phyloP scores from a whole-genome alignment of 2,888 invertebrate species.

The Erebia epiphron region DNA sequence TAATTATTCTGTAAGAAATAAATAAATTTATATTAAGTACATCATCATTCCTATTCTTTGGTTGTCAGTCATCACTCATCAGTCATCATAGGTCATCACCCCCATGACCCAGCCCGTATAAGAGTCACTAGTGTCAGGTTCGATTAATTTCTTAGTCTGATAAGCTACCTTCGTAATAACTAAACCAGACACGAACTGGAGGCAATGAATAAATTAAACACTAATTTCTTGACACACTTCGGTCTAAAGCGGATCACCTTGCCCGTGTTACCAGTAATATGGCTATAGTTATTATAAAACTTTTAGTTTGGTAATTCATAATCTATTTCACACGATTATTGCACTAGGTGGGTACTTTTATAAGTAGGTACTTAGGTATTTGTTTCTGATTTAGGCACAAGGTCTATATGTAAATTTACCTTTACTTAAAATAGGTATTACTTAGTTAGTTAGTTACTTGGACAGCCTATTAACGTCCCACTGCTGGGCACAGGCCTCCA shows the following conservation, averaged over 20 bases:
- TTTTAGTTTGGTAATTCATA: slow-evolving; percentile 25
- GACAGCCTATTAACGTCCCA: no score
- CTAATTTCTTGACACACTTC: slow-evolving; percentile 79
- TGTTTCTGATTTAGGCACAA: no score
- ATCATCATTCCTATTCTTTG: no score
- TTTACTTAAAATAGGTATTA: no score
- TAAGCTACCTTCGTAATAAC: slow-evolving; percentile 62
- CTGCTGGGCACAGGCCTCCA: no score
- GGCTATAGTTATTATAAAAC: slow-evolving; percentile 49
- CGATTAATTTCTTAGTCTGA: slow-evolving; percentile 64
- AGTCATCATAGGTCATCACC: neutral
- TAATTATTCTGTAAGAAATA: no score
- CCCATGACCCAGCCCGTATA: slow-evolving; percentile 29
- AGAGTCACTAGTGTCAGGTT: slow-evolving; percentile 45
- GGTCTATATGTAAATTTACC: no score
- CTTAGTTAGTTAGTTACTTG: no score
- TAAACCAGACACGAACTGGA: slow-evolving; percentile 69
- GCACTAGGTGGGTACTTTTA: neutral
- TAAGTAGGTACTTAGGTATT: neutral
- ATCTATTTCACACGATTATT: slow-evolving; percentile 19
- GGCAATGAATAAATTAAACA: slow-evolving; percentile 79
- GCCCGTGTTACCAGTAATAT: slow-evolving; percentile 67
- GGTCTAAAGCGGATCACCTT: slow-evolving; percentile 72
- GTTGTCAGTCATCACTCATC: slow-evolving; percentile 11
- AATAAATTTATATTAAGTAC: no score